Base-by-base conservation (phyloP, 1,140 invertebrate genomes). In the Anadara kagoshimensis region DNA sequence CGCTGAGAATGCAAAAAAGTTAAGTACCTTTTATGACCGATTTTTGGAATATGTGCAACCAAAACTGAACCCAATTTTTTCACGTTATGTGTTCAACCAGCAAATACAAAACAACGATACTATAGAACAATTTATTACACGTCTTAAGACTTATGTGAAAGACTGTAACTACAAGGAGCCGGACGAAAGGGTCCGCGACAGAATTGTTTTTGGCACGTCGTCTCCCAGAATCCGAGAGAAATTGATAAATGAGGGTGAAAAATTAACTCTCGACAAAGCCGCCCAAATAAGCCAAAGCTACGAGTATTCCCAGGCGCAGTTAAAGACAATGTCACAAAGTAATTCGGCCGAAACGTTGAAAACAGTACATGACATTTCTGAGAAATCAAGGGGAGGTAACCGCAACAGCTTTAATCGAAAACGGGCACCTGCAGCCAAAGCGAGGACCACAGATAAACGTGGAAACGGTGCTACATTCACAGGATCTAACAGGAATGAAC, bases 201-300 rank as follows among this genome's bases (percentile, higher is more conserved):
- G 70, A 5, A 67, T 75, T 24, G 74, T 79, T 12, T 76, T 79
- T 65, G 67, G 74, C 5, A 73, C 65, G 8, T 47, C 47, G 16
- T 77, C 71, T 16, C 16, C 53, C 1, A 74, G 61, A 57, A 64
- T 76, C 7, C 29, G 71, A 41, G 75, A 77, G 54, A 79, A 77
- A 61, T 54, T 79, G 10, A 79, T 76, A 10, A 76, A 77, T 16
- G 64, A 80, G 69, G 65, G 78, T 11, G 75, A 73, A 26, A 64
- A 70, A 45, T 24, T 77, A 3, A 71, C 78, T 0, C 44, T 80
- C 11, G 69, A 72, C 7, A 75, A 77, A 53, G 72, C 74, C 1
- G 63, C 77, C 8, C 68, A 80, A 36, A 73, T 73, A 44, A 43
- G 22, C 8, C 71, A 77, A 58, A 47, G 20, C 4, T 61, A 53